Conservation (phyloP, 2,113 vertebrate species). For the Protobothrops flavoviridis region DNA sequence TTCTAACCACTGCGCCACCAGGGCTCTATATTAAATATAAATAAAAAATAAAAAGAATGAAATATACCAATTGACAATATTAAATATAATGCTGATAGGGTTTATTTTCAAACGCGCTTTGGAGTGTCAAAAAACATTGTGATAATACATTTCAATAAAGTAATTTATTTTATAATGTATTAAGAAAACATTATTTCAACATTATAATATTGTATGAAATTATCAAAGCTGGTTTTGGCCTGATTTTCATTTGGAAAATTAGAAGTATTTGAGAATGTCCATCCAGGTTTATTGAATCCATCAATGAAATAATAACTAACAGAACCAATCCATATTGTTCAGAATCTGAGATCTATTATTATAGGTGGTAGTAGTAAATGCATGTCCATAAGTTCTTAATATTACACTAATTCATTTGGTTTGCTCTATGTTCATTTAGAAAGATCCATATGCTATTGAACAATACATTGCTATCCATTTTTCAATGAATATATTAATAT, state of each 20-base stretch:
- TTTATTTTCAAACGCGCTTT: neutral
- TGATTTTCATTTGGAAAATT: neutral
- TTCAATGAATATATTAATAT: conserved; percentile 35
- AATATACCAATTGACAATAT: neutral
- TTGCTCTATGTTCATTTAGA: neutral
- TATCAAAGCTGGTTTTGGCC: neutral
- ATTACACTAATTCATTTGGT: neutral
- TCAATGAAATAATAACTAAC: neutral
- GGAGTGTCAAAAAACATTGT: neutral
- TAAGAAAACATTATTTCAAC: neutral
- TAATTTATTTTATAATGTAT: neutral
- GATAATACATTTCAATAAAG: neutral
- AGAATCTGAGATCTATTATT: neutral
- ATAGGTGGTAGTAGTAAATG: neutral
- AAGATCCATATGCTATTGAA: neutral
- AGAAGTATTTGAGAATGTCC: neutral
- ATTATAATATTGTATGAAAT: neutral
- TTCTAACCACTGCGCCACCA: too few relatives aligned
- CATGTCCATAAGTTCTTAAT: neutral
- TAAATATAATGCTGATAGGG: neutral
- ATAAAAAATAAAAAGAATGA: neutral
- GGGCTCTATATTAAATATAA: too few relatives aligned
- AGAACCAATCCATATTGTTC: neutral
- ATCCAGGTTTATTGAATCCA: neutral
- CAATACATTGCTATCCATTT: conserved; percentile 4